A percentile compares a stretch with the other conserved stretches of the same genome.
These are phyloP conservation scores for Aphrophora alni DNA, from an alignment of 2,888 invertebrate genomes.

Conservation along the genomic window DNA sequence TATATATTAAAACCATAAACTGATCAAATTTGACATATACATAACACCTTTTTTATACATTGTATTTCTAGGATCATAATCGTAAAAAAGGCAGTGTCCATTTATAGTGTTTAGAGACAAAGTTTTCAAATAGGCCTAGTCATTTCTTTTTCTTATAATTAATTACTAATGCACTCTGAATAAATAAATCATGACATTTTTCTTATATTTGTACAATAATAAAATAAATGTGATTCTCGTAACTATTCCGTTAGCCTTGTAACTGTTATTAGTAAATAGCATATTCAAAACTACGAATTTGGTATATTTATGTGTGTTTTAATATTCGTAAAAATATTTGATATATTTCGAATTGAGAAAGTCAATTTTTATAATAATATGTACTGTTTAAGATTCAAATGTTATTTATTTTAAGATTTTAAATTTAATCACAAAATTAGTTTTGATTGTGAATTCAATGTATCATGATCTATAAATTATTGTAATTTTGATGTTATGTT, in stretches of 20 bases:
- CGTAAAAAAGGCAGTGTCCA: too few species aligned
- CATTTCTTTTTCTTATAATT: too few species aligned
- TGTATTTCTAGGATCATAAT: too few species aligned
- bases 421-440: not conserved
- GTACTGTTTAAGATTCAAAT: not conserved
- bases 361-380: not conserved
- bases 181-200: not conserved
- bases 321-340: not conserved
- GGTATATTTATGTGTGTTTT: not conserved
- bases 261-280: not conserved
- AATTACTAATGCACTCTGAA: too few species aligned
- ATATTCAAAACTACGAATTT: not conserved
- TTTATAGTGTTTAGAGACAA: too few species aligned
- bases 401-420: not conserved
- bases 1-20: too few species aligned
- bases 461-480: not conserved
- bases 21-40: too few species aligned
- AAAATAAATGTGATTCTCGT: not conserved
- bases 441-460: not conserved
- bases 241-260: not conserved
- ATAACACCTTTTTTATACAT: too few species aligned
- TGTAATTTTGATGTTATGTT: too few species aligned
- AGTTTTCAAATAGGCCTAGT: too few species aligned
- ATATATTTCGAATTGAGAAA: not conserved
- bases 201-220: not conserved